phyloP scores from a whole-genome alignment of 2,113 vertebrate species.

The Pseudonaja textilis region DNA sequence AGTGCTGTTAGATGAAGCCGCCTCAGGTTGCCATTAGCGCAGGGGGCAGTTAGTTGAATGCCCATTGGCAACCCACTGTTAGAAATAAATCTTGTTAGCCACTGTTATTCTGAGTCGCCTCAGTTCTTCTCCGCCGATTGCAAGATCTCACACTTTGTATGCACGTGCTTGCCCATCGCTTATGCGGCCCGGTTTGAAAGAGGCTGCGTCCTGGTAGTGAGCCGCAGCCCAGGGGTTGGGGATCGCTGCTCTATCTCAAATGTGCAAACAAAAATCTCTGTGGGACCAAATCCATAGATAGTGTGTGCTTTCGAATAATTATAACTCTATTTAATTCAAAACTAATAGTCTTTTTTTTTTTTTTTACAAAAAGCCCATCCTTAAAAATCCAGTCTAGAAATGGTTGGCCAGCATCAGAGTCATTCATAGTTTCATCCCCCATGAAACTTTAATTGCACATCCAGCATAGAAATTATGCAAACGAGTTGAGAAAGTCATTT shows the following conservation, averaged over 20 bases:
- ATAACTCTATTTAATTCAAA: neutral
- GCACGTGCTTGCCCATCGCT: neutral
- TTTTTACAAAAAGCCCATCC: neutral
- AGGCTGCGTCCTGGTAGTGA: no score
- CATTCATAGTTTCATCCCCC: neutral
- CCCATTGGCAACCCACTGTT: no score
- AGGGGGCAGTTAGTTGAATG: no score
- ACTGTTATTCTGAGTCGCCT: no score
- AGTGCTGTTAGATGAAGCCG: no score
- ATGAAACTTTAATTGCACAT: neutral
- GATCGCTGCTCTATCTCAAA: neutral
- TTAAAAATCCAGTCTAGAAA: neutral
- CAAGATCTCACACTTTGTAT: no score
- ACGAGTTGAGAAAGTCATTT: neutral
- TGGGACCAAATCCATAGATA: neutral
- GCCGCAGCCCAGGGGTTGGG: rapidly evolving
- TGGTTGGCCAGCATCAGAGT: neutral
- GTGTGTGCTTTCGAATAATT: neutral
- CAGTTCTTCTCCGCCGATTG: no score
- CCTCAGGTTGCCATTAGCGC: no score
- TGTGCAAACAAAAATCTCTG: neutral
- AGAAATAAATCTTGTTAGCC: no score
- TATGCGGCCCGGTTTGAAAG: no score
- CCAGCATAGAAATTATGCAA: neutral
- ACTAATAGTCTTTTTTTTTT: neutral